Percentiles rank a stretch among this genome's conserved stretches.
Conservation (phyloP, 2,113 vertebrate genomes). For the Pardalotus punctatus region DNA sequence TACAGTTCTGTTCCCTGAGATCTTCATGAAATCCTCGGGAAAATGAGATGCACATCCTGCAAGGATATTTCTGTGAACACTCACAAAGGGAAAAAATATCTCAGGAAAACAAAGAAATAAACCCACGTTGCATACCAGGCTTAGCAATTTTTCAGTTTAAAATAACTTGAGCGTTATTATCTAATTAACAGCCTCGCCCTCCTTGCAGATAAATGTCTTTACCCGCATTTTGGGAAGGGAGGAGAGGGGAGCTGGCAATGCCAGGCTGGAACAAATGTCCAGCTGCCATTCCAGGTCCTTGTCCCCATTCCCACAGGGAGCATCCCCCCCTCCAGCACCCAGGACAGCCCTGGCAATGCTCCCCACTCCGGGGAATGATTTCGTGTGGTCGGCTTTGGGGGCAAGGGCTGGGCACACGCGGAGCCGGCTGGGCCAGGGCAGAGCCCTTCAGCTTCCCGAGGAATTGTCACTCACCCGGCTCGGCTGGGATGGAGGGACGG, state of each 20-base stretch:
- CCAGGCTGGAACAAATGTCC: neutral
- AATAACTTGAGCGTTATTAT: neutral
- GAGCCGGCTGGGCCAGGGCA: accelerated
- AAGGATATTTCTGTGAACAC: neutral
- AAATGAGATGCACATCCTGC: neutral
- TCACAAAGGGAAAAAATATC: neutral
- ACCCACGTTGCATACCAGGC: neutral
- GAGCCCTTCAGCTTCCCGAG: neutral
- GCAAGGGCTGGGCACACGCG: neutral
- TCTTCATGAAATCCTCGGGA: neutral
- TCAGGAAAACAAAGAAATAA: neutral
- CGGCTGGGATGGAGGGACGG: neutral
- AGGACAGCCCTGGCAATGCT: accelerated
- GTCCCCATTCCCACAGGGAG: accelerated
- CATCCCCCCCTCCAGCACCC: neutral
- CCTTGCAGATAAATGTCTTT: neutral
- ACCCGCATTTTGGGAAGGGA: neutral
- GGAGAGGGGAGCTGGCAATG: neutral
- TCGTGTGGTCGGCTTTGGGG: neutral
- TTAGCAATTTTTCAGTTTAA: neutral
- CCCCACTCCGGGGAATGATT: accelerated
- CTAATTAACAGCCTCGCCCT: neutral
- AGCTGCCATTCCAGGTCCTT: neutral
- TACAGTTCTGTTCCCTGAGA: slow-evolving; percentile 18
- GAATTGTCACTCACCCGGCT: neutral